Evolutionary conservation across 2,888 invertebrate species (phyloP).

Genomic region (Hemistola chrysoprasaria): DNA sequence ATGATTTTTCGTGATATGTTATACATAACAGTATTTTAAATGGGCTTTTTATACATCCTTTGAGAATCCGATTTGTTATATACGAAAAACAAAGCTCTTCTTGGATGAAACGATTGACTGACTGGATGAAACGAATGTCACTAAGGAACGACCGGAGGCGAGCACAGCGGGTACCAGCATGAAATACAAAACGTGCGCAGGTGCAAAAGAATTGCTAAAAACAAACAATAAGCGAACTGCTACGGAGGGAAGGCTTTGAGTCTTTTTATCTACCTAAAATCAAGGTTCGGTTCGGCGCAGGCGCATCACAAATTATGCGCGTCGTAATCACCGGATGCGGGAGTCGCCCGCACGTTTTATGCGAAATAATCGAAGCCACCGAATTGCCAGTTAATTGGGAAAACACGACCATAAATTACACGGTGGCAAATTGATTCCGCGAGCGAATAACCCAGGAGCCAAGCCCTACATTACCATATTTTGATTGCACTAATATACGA

Average conservation of each 20-base stretch:
- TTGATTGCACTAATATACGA: slow-evolving; percentile 73
- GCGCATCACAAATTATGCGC: slow-evolving; percentile 78
- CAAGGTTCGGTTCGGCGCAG: slow-evolving; percentile 59
- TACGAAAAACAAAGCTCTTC: slow-evolving; percentile 45
- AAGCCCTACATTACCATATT: slow-evolving; percentile 64
- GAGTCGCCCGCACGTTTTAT: slow-evolving; percentile 78
- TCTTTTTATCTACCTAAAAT: slow-evolving; percentile 79
- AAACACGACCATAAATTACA: slow-evolving; percentile 74
- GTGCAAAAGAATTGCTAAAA: slow-evolving; percentile 70
- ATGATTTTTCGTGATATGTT: no score
- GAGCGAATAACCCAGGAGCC: slow-evolving; percentile 50
- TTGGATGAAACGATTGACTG: slow-evolving; percentile 44
- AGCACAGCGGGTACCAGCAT: slow-evolving; percentile 40
- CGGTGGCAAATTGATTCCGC: slow-evolving; percentile 72
- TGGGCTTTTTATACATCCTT: no score
- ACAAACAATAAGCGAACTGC: slow-evolving; percentile 61
- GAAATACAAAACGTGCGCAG: slow-evolving; percentile 66
- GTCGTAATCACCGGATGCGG: slow-evolving; percentile 81
- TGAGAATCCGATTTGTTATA: no score
- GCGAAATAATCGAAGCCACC: slow-evolving; percentile 81
- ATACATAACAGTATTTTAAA: no score
- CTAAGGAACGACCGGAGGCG: slow-evolving; percentile 43
- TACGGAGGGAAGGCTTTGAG: slow-evolving; percentile 47
- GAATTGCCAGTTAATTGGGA: slow-evolving; percentile 80
- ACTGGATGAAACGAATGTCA: slow-evolving; percentile 48